Conservation (phyloP, 2,113 vertebrate species). For the Nerophis lumbriciformis region DNA sequence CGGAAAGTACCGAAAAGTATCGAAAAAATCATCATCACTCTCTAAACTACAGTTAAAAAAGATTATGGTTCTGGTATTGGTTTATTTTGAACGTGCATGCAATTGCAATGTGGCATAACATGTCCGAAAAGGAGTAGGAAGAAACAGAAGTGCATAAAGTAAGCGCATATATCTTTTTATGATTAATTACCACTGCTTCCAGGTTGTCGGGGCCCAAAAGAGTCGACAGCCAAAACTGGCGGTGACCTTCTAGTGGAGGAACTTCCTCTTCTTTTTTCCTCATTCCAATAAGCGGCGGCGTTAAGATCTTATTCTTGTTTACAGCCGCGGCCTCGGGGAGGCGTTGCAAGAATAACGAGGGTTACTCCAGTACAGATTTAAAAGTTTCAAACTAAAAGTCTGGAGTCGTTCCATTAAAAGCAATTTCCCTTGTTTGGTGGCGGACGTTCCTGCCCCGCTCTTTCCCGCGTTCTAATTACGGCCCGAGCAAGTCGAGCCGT, state of each 20-base stretch:
- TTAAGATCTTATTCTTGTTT: constrained; percentile 61
- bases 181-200: constrained; percentile 7
- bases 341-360: constrained; percentile 25
- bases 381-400: constrained; percentile 20
- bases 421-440: not conserved
- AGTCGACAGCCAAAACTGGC: constrained; percentile 16
- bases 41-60: too few relatives aligned
- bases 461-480: constrained; percentile 5
- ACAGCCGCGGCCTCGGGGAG: constrained; percentile 37
- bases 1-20: too few relatives aligned
- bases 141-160: not conserved
- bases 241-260: constrained; percentile 22
- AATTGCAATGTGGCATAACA: too few relatives aligned
- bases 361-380: constrained; percentile 28
- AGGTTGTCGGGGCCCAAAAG: not conserved
- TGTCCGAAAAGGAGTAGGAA: too few relatives aligned
- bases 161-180: not conserved
- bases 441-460: not conserved
- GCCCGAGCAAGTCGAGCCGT: not conserved
- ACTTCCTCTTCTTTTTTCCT: constrained; percentile 35
- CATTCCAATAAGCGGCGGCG: constrained; percentile 28
- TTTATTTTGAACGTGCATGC: too few relatives aligned
- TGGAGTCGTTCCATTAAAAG: constrained; percentile 4
- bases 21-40: too few relatives aligned
- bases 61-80: too few relatives aligned